Evolutionary conservation across 2,888 invertebrate species (phyloP).

Genomic region (Sarcophaga caerulescens): DNA sequence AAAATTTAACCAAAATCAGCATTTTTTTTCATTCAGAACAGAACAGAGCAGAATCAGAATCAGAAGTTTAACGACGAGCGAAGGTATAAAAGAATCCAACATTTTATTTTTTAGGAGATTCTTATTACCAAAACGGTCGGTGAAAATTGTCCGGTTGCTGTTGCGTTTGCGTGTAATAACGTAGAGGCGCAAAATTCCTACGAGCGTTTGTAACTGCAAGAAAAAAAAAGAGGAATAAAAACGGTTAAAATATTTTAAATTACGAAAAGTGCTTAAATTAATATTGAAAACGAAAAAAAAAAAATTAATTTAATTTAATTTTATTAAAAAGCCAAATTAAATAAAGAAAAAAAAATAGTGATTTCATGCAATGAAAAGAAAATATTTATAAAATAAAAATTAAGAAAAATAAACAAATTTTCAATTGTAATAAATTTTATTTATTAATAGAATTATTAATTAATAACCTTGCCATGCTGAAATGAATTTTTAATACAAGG

Average conservation of each 20-base stretch:
- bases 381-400: too few species aligned
- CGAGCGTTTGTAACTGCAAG: background rate
- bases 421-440: too few species aligned
- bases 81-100: constrained; percentile 81
- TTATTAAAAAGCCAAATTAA: too few species aligned
- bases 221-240: too few species aligned
- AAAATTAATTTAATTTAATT: background rate
- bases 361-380: too few species aligned
- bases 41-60: constrained; percentile 43
- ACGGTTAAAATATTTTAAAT: background rate
- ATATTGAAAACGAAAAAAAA: background rate
- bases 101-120: constrained; percentile 63
- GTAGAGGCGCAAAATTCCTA: background rate
- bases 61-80: constrained; percentile 68
- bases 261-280: background rate
- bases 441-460: background rate
- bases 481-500: constrained; percentile 1
- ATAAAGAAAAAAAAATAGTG: too few species aligned
- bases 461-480: constrained; percentile 8
- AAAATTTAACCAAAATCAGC: constrained; percentile 41
- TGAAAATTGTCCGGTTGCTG: constrained; percentile 30
- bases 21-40: constrained; percentile 61
- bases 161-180: constrained; percentile 20
- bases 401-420: too few species aligned
- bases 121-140: constrained; percentile 67